Evolutionary conservation across 1,140 invertebrate genomes (phyloP), one percentile per base, ranked within the genome.

Genomic region (Epicauta chinensis): DNA sequence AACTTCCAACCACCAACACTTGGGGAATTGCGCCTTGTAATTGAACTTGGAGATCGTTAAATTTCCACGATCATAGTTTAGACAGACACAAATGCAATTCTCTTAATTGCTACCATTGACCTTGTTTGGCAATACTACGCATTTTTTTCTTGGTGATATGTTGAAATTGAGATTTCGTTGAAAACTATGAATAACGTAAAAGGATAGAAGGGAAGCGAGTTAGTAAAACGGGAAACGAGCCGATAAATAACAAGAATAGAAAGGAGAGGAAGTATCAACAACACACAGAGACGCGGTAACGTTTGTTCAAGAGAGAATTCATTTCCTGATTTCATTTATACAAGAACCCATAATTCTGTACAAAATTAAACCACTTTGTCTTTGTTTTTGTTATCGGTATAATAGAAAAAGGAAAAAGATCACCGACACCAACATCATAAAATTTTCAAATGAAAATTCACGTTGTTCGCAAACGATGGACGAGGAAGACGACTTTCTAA

Each of bases 281-380:
- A 23, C 53, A 57, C 50, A 61, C 59, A 66, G 47, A 59, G 59
- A 55, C 53, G 48, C 55, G 55, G 23, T 23, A 23, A 23, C 60
- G 56, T 56, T 61, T 56, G 64, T 66, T 56, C 62, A 64, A 64
- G 64, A 63, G 64, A 63, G 64, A 65, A 65, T 66, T 66, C 64
- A 66, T 66, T 66, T 66, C 64, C 65, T 67, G 65, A 67, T 67
- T 65, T 61, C 62, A 65, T 65, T 65, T 63, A 56, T 61, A 61
- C 61, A 63, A 65, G 57, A 62, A 63, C 61, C 56, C 61, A 60
- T 60, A 62, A 65, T 55, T 62, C 54, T 41, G 44, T 41, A 44
- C 59, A 49, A 50, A 58, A 63, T 63, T 60, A 63, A 63, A 55
- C 63, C 58, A 65, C 63, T 65, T 65, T 65, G 60, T 65, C 63